Base-by-base conservation (phyloP, 2,888 invertebrate species). In the Choristoneura rosaceana region DNA sequence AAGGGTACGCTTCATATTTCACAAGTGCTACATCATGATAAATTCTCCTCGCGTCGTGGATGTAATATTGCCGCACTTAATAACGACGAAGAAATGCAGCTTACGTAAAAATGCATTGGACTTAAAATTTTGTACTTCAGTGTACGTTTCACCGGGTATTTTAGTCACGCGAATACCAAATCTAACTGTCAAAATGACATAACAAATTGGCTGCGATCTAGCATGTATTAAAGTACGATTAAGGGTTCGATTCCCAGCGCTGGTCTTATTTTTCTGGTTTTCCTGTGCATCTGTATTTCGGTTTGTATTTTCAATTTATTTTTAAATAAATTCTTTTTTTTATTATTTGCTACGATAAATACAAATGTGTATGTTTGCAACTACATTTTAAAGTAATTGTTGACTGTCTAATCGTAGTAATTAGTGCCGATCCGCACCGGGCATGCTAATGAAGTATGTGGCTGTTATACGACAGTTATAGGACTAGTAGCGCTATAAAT, bases 401-500 rank as follows among this genome's bases (percentile, higher is more conserved):
- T 10, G 2, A n/a, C n/a, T 47, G n/a, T 25, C 15, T 62, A 52
- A 61, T 43, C n/a, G 5, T 12, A 5, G 25, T 12, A n/a, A 61
- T 69, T 15, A 45, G 12, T 10, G 2, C 14, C 17, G 14, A 55
- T 17, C 58, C 8, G 34, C 17, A 38, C 15, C 60, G 59, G 66
- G n/a, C 55, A 67, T 34, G 45, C 38, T 55, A 17, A 55, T 41
- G 34, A 65, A 65, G 65, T 61, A 59, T 45, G 67, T 34, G 38
- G 47, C 69, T 25, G 63, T 55, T 65, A 75, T 70, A 59, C 45
- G 41, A 61, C 74, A 25, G 63, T 55, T 66, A 76, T 70, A 34
- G 67, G 47, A 70, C 69, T 71, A 65, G 45, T 58, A 25, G 45
- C 38, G 61, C 71, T 58, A 79, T 80, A 80, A 81, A 81, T 81